Evolutionary conservation across 2,888 invertebrate species (phyloP).

Genomic region (Leptopilina syphax): DNA sequence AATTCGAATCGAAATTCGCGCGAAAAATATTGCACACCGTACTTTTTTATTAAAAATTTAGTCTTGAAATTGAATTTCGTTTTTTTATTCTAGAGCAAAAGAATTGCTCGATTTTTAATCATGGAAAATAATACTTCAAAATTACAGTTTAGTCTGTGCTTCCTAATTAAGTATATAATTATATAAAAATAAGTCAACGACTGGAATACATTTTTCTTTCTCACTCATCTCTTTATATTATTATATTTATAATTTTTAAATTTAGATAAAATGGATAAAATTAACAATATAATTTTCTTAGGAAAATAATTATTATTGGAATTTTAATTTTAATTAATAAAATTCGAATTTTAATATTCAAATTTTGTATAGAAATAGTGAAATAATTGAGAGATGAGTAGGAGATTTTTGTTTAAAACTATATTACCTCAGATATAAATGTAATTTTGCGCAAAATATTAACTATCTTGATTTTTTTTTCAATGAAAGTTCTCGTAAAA

Average conservation of each 20-base stretch:
- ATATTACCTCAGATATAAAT: slow-evolving; percentile 23
- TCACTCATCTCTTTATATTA: not conserved
- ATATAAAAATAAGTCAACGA: slow-evolving; percentile 45
- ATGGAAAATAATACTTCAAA: not conserved
- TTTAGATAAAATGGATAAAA: not conserved
- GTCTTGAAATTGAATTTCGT: not conserved
- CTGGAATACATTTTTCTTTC: slow-evolving; percentile 40
- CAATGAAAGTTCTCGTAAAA: not conserved
- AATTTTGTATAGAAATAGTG: slow-evolving; percentile 36
- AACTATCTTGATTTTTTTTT: not conserved
- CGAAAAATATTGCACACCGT: slow-evolving; percentile 95
- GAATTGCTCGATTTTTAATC: not conserved
- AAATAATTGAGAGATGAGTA: slow-evolving; percentile 20
- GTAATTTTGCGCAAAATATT: slow-evolving; percentile 2
- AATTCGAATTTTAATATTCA: not conserved
- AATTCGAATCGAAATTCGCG: slow-evolving; percentile 93
- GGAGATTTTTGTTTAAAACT: slow-evolving; percentile 16
- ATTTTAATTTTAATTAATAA: too few species aligned
- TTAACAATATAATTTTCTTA: too few species aligned
- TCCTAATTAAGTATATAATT: slow-evolving; percentile 55
- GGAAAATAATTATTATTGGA: too few species aligned
- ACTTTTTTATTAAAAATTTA: slow-evolving; percentile 88
- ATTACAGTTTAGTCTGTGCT: slow-evolving; percentile 51
- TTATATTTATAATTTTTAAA: not conserved
- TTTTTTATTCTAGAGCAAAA: slow-evolving; percentile 17